Conservation (phyloP, 2,113 vertebrate species). For the Callithrix jacchus region DNA sequence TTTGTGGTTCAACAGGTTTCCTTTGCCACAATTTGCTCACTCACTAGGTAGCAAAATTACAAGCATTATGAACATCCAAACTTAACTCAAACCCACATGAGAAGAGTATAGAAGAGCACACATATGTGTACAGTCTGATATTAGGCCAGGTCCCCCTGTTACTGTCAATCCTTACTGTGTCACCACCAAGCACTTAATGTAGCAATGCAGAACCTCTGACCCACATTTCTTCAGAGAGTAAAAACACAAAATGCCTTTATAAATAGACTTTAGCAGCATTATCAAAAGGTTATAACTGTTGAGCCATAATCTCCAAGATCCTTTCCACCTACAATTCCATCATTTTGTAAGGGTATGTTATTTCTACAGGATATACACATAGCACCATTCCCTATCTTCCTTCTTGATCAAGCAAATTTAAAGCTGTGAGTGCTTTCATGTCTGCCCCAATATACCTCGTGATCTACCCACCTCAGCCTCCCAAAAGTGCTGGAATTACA, state of each 20-base stretch:
- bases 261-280: conserved; percentile 26
- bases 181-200: background rate
- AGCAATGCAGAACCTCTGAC: background rate
- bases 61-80: background rate
- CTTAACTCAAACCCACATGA: background rate
- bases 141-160: background rate
- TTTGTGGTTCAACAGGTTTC: conserved; percentile 10
- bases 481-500: too few relatives aligned
- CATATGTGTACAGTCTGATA: background rate
- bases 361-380: background rate
- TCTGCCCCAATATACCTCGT: background rate
- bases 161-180: background rate
- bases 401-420: background rate
- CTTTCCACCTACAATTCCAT: conserved; percentile 35
- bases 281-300: conserved; percentile 23
- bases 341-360: background rate
- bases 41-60: conserved; percentile 36
- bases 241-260: conserved; percentile 50
- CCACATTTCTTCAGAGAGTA: conserved; percentile 25
- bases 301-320: conserved; percentile 19
- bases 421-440: background rate
- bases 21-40: conserved; percentile 11
- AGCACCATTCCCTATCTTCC: background rate
- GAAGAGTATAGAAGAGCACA: background rate
- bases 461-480: too few relatives aligned